Evolutionary conservation across 2,888 invertebrate genomes (phyloP), one percentile per base, ranked within the genome.

Genomic region (Linyphia triangularis): DNA sequence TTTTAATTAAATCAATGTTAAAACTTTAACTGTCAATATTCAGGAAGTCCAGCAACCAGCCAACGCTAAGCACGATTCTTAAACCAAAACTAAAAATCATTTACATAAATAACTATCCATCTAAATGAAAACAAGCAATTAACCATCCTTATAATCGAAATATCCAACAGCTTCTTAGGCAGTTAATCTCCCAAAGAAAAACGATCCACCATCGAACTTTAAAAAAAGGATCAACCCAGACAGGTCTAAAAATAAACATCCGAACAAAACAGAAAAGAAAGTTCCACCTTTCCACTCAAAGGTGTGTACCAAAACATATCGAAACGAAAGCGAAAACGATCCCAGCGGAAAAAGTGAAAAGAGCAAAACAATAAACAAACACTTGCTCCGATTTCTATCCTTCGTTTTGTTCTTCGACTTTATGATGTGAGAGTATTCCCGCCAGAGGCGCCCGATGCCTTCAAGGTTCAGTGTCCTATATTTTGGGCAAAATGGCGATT

Each of bases 381-480:
- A 79, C 78, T 65, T 81, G 86, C 86, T 86, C 86, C 86, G 86
- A 86, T 86, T 86, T 86, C 78, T 37, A 51, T 85, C 51, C 51
- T 63, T 51, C 79, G 65, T 72, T 72, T 59, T 81, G 22, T 77
- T 77, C 33, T 65, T 43, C 63, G 26, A 51, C 77, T 77, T 69
- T 70, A 69, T 75, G 51, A 51, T n/a, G 84, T 26, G 72, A 75
- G 59, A 59, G 59, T 59, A 82, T 51, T 88, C 88, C 78, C 88
- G 88, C 88, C 82, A 88, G 88, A 75, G 88, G 88, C 88, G 88
- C 82, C 77, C 69, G 43, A 83, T 88, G 88, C 88, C 88, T 88
- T 70, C 77, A 83, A 88, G 88, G 88, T 88, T 88, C 88, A 88
- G 67, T 88, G 88, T 67, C 88, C 88, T 88, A 88, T 83, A 88